Evolutionary conservation across 2,888 invertebrate genomes (phyloP).

Genomic region (Lagria hirta): DNA sequence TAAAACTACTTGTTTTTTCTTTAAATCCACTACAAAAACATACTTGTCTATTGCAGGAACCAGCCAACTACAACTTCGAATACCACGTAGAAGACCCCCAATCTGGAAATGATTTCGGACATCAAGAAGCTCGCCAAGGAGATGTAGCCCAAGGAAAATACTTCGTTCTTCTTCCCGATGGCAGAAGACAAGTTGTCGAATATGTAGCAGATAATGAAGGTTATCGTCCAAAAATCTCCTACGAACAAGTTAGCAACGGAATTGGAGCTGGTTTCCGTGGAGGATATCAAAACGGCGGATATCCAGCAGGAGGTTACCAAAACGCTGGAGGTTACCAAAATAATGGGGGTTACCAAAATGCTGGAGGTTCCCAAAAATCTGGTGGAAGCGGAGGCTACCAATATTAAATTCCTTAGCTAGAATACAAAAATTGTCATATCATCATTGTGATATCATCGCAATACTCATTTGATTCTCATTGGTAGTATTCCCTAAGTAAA

Average conservation of each 20-base stretch:
- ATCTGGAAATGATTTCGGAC: conserved; percentile 71
- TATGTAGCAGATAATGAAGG: conserved; percentile 67
- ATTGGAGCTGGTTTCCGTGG: conserved; percentile 31
- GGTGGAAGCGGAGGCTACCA: conserved; percentile 52
- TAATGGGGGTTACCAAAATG: conserved; percentile 44
- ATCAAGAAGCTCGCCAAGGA: conserved; percentile 65
- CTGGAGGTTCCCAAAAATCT: conserved; percentile 46
- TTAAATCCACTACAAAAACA: too few relatives aligned
- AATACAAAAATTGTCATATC: conserved; percentile 11
- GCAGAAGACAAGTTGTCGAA: conserved; percentile 66
- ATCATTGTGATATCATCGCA: conserved; percentile 18
- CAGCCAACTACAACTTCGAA: conserved; percentile 65
- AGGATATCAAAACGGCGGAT: conserved; percentile 33
- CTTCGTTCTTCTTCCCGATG: conserved; percentile 68
- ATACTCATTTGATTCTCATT: conserved; percentile 13
- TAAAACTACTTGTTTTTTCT: too few relatives aligned
- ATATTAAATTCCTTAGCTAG: conserved; percentile 36
- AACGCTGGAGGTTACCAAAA: conserved; percentile 39
- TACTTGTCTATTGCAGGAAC: conserved; percentile 50
- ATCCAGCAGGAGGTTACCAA: conserved; percentile 29
- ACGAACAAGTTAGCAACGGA: conserved; percentile 54
- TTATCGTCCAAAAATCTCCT: conserved; percentile 66
- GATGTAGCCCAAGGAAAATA: conserved; percentile 71
- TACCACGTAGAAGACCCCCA: conserved; percentile 65
- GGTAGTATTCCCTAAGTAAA: conserved; percentile 9